A percentile compares a stretch with the other conserved stretches of the same genome.
phyloP scores from a whole-genome alignment of 2,888 invertebrate genomes.

The Eurytoma californica region DNA sequence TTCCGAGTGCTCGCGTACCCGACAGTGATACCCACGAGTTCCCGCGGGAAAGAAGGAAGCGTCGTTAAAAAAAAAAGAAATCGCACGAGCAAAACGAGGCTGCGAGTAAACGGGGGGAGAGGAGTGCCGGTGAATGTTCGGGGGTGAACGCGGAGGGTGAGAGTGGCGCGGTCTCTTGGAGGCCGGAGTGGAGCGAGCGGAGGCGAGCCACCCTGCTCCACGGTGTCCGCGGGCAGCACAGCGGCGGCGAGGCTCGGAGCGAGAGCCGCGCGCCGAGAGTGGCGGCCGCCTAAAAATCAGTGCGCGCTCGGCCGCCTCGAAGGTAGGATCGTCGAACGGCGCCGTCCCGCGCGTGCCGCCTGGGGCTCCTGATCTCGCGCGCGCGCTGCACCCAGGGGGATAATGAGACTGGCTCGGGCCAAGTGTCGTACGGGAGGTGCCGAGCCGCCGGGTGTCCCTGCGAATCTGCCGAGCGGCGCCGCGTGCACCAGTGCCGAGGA shows the following conservation, averaged over 20 bases:
- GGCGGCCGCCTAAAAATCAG: constrained; percentile 54
- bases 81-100: constrained; percentile 56
- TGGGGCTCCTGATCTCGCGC: neutral
- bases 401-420: constrained; percentile 10
- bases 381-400: neutral
- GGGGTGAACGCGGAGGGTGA: constrained; percentile 57
- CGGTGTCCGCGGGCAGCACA: constrained; percentile 50
- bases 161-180: constrained; percentile 56
- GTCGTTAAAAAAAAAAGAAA: neutral
- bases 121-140: constrained; percentile 61
- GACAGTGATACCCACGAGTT: too few relatives aligned
- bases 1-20: too few relatives aligned
- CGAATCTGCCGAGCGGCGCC: constrained; percentile 11
- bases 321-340: constrained; percentile 49
- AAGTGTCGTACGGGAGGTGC: neutral
- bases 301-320: constrained; percentile 58
- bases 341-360: neutral
- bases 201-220: constrained; percentile 31
- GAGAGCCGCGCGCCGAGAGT: constrained; percentile 12
- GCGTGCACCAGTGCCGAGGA: constrained; percentile 1
- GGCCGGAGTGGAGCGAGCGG: neutral
- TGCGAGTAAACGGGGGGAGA: neutral
- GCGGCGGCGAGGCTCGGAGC: constrained; percentile 17
- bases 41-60: neutral
- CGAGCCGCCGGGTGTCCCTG: constrained; percentile 12